Percentiles rank a stretch among this genome's conserved stretches.
Evolutionary conservation across 2,113 vertebrate species (phyloP).

Genomic region (Elanus axillaris): DNA sequence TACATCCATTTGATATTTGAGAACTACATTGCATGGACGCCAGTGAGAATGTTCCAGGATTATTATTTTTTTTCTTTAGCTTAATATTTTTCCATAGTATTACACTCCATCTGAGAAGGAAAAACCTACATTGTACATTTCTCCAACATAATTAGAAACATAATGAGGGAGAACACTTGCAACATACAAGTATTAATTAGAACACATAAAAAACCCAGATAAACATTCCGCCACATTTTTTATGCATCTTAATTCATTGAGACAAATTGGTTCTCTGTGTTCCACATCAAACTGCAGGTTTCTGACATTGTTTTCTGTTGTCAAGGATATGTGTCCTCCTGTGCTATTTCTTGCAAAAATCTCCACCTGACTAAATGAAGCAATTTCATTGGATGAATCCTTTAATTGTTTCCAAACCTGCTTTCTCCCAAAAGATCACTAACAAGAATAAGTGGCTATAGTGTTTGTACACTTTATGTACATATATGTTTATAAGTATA

Average conservation of each 20-base stretch:
- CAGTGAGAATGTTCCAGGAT: neutral
- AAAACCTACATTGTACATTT: neutral
- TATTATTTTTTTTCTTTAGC: neutral
- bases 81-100: neutral
- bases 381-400: neutral
- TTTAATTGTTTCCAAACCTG: neutral
- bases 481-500: neutral
- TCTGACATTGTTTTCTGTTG: neutral
- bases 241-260: neutral
- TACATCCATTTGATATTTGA: slow-evolving; percentile 23
- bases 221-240: neutral
- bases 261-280: neutral
- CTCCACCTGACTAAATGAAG: neutral
- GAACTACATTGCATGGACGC: neutral
- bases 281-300: neutral
- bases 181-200: neutral
- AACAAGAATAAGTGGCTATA: neutral
- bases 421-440: neutral
- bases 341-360: neutral
- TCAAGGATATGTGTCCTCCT: neutral
- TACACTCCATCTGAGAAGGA: neutral
- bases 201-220: neutral
- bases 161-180: neutral
- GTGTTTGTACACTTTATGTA: neutral
- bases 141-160: neutral